These are phyloP conservation scores for Falco berigora DNA, from an alignment of 2,797 vertebrate species.

Conservation along the genomic window DNA sequence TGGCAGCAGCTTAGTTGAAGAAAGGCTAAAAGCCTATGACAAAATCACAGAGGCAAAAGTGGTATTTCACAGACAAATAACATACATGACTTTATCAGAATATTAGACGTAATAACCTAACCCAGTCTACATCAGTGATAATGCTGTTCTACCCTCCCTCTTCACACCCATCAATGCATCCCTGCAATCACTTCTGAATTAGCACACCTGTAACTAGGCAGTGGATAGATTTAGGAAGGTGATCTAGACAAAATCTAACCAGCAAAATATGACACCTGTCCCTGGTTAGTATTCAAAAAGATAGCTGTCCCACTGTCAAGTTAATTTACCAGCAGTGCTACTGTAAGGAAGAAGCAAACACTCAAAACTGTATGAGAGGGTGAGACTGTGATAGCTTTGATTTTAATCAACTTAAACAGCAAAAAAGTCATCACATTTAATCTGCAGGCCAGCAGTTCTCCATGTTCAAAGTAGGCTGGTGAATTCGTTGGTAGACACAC, in stretches of 20 bases:
- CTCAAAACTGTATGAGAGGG: neutral
- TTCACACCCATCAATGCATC: neutral
- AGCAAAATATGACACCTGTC: neutral
- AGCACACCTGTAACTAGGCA: neutral
- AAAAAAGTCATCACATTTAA: neutral
- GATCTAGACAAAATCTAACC: neutral
- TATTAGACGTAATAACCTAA: neutral
- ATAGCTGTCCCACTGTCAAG: neutral
- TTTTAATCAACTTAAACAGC: neutral
- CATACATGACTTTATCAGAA: neutral
- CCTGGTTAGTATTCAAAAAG: neutral
- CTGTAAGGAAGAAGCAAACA: neutral
- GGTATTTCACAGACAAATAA: neutral
- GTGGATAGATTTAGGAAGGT: neutral
- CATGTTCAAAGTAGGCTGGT: neutral
- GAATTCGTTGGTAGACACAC: neutral
- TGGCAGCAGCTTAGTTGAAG: neutral
- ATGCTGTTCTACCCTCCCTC: neutral
- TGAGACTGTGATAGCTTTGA: neutral
- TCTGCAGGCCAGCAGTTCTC: neutral
- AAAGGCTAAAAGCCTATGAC: neutral
- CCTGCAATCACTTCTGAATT: neutral
- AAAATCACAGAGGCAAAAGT: neutral
- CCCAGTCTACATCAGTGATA: neutral
- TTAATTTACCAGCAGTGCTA: neutral